Evolutionary conservation across 2,797 vertebrate species (phyloP).

Genomic region (Pteropus rufus): DNA sequence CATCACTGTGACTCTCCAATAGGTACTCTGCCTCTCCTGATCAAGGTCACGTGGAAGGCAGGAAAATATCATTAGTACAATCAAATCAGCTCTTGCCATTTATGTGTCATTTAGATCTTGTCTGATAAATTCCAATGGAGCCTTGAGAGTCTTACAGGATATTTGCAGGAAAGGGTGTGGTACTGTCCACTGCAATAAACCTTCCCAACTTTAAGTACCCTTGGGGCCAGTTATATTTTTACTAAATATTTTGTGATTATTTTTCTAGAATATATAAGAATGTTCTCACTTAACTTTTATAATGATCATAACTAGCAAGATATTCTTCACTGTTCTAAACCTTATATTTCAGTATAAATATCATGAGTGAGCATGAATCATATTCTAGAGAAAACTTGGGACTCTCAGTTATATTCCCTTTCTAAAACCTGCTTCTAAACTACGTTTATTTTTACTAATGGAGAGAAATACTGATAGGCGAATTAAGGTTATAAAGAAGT

Average conservation of each 20-base stretch:
- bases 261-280: neutral
- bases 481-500: neutral
- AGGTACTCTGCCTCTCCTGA: neutral
- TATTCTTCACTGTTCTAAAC: neutral
- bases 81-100: neutral
- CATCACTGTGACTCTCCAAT: neutral
- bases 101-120: neutral
- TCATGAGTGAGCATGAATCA: neutral
- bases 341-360: neutral
- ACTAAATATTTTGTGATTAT: neutral
- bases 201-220: neutral
- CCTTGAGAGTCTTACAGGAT: neutral
- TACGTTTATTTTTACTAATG: slow-evolving; percentile 6
- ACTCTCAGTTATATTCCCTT: neutral
- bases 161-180: neutral
- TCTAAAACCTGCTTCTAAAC: neutral
- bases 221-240: neutral
- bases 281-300: neutral
- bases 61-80: neutral
- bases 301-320: neutral
- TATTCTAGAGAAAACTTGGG: neutral
- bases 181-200: neutral
- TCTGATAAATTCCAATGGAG: neutral
- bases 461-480: neutral
- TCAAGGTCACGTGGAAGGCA: neutral